A percentile compares a stretch with the other conserved stretches of the same genome.
phyloP scores from a whole-genome alignment of 2,888 invertebrate species.

The Pherbina coryleti region DNA sequence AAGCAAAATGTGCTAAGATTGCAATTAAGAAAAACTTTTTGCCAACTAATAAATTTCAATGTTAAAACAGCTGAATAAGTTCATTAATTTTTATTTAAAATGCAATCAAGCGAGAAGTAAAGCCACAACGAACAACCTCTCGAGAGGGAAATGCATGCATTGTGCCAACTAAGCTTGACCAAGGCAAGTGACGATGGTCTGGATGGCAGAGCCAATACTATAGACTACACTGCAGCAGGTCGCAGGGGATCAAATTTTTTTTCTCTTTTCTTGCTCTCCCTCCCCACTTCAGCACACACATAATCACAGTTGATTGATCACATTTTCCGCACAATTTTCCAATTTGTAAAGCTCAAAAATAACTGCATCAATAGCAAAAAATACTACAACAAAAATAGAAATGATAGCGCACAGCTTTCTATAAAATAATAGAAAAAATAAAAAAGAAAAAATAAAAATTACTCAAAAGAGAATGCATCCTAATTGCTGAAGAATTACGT shows the following conservation, averaged over 20 bases:
- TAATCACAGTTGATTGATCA: constrained; percentile 41
- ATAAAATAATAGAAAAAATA: not conserved
- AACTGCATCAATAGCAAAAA: constrained; percentile 19
- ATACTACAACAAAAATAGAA: not conserved
- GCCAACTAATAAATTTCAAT: constrained; percentile 9
- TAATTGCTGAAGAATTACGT: constrained; percentile 49
- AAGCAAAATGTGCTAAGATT: not conserved
- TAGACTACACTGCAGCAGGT: not conserved
- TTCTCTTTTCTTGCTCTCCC: not conserved
- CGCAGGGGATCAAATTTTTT: not conserved
- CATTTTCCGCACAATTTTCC: constrained; percentile 38
- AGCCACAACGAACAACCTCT: not conserved
- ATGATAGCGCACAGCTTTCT: not conserved
- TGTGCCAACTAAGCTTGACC: not conserved
- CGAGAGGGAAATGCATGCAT: not conserved
- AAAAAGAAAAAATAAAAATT: constrained; percentile 12
- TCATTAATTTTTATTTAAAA: constrained; percentile 39
- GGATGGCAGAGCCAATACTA: too few relatives aligned
- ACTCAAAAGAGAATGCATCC: constrained; percentile 47
- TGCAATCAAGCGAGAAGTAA: constrained; percentile 27
- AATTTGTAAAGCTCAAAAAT: constrained; percentile 27
- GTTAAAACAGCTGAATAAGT: constrained; percentile 23
- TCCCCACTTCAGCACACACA: not conserved
- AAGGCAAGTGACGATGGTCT: not conserved
- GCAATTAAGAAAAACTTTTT: constrained; percentile 2